Evolutionary conservation across 2,888 invertebrate species (phyloP).

Genomic region (Meganola albula): DNA sequence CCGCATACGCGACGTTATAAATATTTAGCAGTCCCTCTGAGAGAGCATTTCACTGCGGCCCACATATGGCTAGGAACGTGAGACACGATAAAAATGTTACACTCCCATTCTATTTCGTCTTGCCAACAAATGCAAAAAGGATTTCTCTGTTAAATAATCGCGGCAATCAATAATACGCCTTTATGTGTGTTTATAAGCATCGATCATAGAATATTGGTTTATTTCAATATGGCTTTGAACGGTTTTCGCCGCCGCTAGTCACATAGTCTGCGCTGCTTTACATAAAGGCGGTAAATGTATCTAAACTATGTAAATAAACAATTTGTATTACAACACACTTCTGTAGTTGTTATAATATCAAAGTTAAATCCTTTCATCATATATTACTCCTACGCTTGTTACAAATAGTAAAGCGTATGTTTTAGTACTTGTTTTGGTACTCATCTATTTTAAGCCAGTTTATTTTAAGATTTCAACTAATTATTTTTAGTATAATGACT

Average conservation of each 20-base stretch:
- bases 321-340: slow-evolving; percentile 14
- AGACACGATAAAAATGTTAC: slow-evolving; percentile 25
- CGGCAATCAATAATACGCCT: slow-evolving; percentile 17
- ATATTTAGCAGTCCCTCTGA: slow-evolving; percentile 10
- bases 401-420: no score
- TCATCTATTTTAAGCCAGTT: no score
- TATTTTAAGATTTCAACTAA: no score
- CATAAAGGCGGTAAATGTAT: slow-evolving; percentile 28
- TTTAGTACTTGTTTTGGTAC: no score
- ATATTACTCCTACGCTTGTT: slow-evolving; percentile 8
- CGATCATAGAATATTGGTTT: slow-evolving; percentile 33
- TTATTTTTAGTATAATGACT: no score
- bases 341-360: slow-evolving; percentile 11
- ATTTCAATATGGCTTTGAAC: slow-evolving; percentile 35
- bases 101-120: slow-evolving; percentile 15
- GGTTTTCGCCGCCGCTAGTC: slow-evolving; percentile 29
- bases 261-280: slow-evolving; percentile 27
- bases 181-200: slow-evolving; percentile 25
- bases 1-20: slow-evolving; percentile 12
- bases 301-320: slow-evolving; percentile 29
- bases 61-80: slow-evolving; percentile 20
- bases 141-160: slow-evolving; percentile 23
- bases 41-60: slow-evolving; percentile 8
- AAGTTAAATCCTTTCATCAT: slow-evolving; percentile 7
- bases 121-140: slow-evolving; percentile 22